phyloP scores from a whole-genome alignment of 2,888 invertebrate genomes.

The Calephelis perditalis region DNA sequence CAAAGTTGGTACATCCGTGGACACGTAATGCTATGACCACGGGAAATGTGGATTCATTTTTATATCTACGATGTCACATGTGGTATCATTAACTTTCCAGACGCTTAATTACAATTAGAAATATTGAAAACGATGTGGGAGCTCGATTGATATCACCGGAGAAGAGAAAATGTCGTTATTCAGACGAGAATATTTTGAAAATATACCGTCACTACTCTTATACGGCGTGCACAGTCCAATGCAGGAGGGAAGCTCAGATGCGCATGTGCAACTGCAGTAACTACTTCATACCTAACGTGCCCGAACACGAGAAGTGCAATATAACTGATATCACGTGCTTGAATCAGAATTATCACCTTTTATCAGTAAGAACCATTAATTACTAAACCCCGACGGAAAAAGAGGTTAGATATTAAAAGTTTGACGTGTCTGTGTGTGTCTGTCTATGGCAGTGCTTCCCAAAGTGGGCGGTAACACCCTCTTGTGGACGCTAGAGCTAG shows the following conservation, averaged over 20 bases:
- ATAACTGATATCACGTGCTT: conserved; percentile 82
- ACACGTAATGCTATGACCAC: too few relatives aligned
- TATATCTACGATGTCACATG: too few relatives aligned
- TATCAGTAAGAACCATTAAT: conserved; percentile 64
- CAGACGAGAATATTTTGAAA: conserved; percentile 78
- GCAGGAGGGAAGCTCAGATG: conserved; percentile 82
- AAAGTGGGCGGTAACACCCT: too few relatives aligned
- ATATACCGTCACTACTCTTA: conserved; percentile 83
- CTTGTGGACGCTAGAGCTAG: too few relatives aligned
- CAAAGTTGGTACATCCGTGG: too few relatives aligned
- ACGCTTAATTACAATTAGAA: conserved; percentile 74
- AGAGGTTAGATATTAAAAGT: too few relatives aligned
- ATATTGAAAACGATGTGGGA: conserved; percentile 84
- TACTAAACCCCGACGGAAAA: too few relatives aligned
- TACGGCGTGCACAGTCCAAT: conserved; percentile 86
- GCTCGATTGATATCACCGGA: conserved; percentile 79
- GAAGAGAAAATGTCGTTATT: conserved; percentile 86
- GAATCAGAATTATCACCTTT: conserved; percentile 78
- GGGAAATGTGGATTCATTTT: too few relatives aligned
- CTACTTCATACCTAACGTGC: conserved; percentile 83
- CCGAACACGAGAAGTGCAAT: conserved; percentile 77
- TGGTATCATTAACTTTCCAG: conserved; percentile 16
- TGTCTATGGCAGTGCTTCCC: too few relatives aligned
- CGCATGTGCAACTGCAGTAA: conserved; percentile 83
- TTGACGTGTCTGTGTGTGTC: too few relatives aligned